These are phyloP conservation scores for Halocaridina rubra DNA, from an alignment of 2,888 invertebrate genomes.

Conservation along the genomic window DNA sequence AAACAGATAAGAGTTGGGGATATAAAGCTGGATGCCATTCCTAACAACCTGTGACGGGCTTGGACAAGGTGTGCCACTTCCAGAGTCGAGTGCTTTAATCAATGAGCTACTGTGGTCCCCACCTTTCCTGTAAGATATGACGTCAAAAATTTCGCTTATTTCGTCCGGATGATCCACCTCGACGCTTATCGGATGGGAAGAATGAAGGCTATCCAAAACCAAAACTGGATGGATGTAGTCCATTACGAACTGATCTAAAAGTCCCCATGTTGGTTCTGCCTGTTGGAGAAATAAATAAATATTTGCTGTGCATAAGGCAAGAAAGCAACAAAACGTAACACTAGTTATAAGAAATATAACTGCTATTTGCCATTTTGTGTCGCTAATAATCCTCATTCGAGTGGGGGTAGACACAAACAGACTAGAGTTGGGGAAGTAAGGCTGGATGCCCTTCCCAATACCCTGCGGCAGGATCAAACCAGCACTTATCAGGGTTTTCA, in stretches of 20 bases:
- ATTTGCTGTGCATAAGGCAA: neutral
- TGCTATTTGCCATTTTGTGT: too few relatives aligned
- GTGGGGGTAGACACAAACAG: too few relatives aligned
- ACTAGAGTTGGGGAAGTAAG: too few relatives aligned
- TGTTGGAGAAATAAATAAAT: neutral
- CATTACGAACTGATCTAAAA: conserved; percentile 82
- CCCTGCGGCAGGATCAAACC: too few relatives aligned
- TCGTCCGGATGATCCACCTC: conserved; percentile 88
- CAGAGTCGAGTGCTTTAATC: neutral
- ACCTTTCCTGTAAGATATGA: conserved; percentile 92
- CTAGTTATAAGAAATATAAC: neutral
- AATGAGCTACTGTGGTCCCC: conserved; percentile 49
- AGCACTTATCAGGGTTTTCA: too few relatives aligned
- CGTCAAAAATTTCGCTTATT: conserved; percentile 88
- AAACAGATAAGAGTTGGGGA: neutral
- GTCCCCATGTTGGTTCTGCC: conserved; percentile 73
- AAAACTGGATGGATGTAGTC: conserved; percentile 83
- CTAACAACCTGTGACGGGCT: neutral
- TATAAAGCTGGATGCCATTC: neutral
- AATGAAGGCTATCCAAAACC: conserved; percentile 80
- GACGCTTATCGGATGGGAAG: conserved; percentile 87
- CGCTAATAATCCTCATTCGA: too few relatives aligned
- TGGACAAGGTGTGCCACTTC: neutral
- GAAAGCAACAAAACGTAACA: too few relatives aligned
- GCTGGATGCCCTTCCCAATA: too few relatives aligned